These are phyloP conservation scores for Zosterops japonicus DNA, from an alignment of 2,113 vertebrate species.

Conservation along the genomic window DNA sequence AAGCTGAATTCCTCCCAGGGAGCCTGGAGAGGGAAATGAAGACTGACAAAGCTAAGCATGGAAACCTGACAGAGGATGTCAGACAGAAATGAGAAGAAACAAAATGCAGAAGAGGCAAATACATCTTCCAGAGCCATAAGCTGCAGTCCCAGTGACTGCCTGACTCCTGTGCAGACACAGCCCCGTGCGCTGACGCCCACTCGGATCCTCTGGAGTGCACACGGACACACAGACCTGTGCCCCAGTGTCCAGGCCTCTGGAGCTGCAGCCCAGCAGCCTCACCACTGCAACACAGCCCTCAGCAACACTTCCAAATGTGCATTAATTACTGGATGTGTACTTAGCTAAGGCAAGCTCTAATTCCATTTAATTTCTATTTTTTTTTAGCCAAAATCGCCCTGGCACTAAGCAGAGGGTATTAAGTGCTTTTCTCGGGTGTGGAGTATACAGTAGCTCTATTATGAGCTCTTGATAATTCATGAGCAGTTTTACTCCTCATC, in stretches of 20 bases:
- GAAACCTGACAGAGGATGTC: background rate
- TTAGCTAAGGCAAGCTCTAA: background rate
- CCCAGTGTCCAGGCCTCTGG: background rate
- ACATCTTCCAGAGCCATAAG: background rate
- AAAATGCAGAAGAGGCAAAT: background rate
- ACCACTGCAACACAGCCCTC: background rate
- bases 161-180: background rate
- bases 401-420: background rate
- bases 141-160: background rate
- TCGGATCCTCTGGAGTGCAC: accelerated
- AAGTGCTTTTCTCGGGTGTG: background rate
- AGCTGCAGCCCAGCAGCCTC: background rate
- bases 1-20: background rate
- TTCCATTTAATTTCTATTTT: background rate
- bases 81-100: background rate
- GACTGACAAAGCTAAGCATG: background rate
- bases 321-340: background rate
- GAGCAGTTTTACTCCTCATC: slow-evolving; percentile 12
- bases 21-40: background rate
- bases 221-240: background rate
- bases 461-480: slow-evolving; percentile 20
- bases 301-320: background rate
- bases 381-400: background rate
- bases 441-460: slow-evolving; percentile 23
- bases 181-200: background rate